A percentile compares a stretch with the other conserved stretches of the same genome.
Evolutionary conservation across 2,113 vertebrate genomes (phyloP).

Genomic region (Salvator merianae): DNA sequence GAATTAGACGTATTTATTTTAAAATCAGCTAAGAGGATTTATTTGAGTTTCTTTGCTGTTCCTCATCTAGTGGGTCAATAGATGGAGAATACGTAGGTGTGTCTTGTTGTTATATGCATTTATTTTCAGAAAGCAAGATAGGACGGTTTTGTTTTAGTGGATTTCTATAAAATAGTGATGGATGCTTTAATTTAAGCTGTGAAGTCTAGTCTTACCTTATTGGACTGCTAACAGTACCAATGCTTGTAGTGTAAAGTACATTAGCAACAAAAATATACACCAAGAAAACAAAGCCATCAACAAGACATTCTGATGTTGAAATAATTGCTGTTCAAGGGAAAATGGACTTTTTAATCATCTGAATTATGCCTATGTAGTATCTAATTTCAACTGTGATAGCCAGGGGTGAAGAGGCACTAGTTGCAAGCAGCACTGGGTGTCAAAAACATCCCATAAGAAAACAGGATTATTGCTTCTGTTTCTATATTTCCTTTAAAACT

Average conservation of each 20-base stretch:
- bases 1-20: no score
- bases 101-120: neutral
- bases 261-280: neutral
- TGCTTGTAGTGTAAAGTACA: neutral
- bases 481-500: neutral
- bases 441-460: neutral
- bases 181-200: neutral
- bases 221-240: neutral
- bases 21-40: no score
- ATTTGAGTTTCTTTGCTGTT: no score
- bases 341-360: neutral
- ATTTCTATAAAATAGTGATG: neutral
- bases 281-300: neutral
- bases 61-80: no score
- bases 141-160: neutral
- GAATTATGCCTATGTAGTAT: neutral
- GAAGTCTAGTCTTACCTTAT: neutral
- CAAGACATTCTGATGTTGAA: neutral
- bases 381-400: neutral
- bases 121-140: neutral
- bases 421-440: neutral
- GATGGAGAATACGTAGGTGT: no score
- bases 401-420: neutral
- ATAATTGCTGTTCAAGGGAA: neutral
- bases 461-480: neutral